phyloP scores from a whole-genome alignment of 2,888 invertebrate genomes.

The Elaeidobius kamerunicus region DNA sequence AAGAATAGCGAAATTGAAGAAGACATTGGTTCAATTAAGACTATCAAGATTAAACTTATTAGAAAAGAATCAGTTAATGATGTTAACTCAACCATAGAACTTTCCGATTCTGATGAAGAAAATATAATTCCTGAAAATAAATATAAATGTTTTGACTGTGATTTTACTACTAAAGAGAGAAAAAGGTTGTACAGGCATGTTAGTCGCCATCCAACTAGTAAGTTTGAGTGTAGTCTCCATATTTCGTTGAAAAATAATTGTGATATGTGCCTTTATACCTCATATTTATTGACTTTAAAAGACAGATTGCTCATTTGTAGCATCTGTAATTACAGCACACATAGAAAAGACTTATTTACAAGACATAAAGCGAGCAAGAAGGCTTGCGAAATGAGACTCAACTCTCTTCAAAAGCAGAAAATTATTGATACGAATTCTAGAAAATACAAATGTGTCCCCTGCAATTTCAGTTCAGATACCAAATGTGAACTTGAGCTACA shows the following conservation, averaged over 20 bases:
- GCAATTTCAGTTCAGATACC: background rate
- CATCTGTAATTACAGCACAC: background rate
- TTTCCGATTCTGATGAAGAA: background rate
- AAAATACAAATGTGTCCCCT: background rate
- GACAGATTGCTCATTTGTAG: background rate
- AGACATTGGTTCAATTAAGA: background rate
- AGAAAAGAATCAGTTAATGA: background rate
- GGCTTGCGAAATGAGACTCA: background rate
- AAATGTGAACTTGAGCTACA: background rate
- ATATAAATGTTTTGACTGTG: background rate
- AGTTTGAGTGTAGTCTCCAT: background rate
- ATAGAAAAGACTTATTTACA: background rate
- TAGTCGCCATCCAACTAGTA: background rate
- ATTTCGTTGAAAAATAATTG: background rate
- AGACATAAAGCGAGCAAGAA: background rate
- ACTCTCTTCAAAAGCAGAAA: background rate
- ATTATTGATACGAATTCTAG: background rate
- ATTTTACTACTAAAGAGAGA: background rate
- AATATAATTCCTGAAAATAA: background rate
- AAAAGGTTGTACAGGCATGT: background rate
- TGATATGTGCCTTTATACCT: background rate
- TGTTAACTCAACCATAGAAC: background rate
- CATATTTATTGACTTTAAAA: background rate
- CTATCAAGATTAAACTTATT: background rate
- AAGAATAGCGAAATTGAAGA: background rate